Evolutionary conservation across 2,888 invertebrate species (phyloP).

Genomic region (Arctia plantaginis): DNA sequence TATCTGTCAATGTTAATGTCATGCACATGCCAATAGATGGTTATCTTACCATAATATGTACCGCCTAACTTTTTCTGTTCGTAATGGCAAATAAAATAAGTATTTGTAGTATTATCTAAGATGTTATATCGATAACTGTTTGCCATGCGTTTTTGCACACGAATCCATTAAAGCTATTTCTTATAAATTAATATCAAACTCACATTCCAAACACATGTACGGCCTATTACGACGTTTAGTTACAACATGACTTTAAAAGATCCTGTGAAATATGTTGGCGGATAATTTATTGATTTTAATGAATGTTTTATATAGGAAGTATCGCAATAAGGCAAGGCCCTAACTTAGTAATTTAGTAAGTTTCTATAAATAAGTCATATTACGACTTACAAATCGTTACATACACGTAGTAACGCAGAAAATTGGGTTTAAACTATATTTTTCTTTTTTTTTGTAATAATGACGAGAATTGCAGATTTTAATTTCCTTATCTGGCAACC

Average conservation of each 20-base stretch:
- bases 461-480: neutral
- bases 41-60: neutral
- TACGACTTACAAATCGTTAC: conserved; percentile 6
- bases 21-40: neutral
- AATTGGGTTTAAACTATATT: neutral
- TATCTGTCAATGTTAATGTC: neutral
- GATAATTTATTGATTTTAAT: conserved; percentile 17
- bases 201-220: conserved; percentile 12
- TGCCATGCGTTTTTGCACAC: conserved; percentile 3
- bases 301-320: conserved; percentile 9
- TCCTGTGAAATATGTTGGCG: conserved; percentile 11
- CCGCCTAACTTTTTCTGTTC: neutral
- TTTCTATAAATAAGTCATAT: conserved; percentile 7
- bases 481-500: neutral
- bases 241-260: conserved; percentile 8
- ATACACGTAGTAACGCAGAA: neutral
- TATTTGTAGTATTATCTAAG: neutral
- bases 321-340: neutral
- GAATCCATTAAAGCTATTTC: neutral
- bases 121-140: conserved; percentile 3
- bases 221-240: conserved; percentile 1
- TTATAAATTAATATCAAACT: conserved; percentile 2
- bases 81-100: neutral
- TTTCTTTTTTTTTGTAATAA: neutral
- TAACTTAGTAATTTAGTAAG: conserved; percentile 26